Conservation (phyloP, 35 echinoderm and acorn worm species). For the Hemicentrotus pulcherrimus region DNA sequence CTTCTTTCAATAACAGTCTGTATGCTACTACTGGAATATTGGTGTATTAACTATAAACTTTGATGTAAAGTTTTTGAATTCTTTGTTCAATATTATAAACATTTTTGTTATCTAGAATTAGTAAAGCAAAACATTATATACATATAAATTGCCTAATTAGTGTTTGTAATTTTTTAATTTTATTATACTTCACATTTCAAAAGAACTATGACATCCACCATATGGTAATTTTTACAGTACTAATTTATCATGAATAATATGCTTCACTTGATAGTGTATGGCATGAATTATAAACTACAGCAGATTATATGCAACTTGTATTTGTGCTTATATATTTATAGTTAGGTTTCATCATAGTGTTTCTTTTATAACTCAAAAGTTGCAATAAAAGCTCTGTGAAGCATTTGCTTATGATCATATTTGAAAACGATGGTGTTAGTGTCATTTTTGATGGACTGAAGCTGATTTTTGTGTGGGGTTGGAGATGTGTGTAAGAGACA, state of each 20-base stretch:
- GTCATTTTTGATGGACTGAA: too few species aligned
- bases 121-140: neutral
- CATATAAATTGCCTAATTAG: neutral
- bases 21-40: too few species aligned
- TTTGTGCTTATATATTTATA: neutral
- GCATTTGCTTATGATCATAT: too few species aligned
- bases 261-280: neutral
- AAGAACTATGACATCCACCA: neutral
- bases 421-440: too few species aligned
- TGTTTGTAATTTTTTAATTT: neutral
- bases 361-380: neutral
- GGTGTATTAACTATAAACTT: neutral
- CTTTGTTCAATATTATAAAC: neutral
- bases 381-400: neutral
- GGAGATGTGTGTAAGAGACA: too few species aligned
- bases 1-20: too few species aligned
- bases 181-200: neutral
- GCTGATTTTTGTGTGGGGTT: too few species aligned
- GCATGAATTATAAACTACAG: neutral
- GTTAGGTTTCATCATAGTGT: neutral
- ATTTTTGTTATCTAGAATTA: neutral
- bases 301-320: neutral
- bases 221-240: neutral
- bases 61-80: neutral
- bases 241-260: neutral